Evolutionary conservation across 2,113 vertebrate genomes (phyloP), one percentile per base, ranked within the genome.

Genomic region (Empidonax alnorum): DNA sequence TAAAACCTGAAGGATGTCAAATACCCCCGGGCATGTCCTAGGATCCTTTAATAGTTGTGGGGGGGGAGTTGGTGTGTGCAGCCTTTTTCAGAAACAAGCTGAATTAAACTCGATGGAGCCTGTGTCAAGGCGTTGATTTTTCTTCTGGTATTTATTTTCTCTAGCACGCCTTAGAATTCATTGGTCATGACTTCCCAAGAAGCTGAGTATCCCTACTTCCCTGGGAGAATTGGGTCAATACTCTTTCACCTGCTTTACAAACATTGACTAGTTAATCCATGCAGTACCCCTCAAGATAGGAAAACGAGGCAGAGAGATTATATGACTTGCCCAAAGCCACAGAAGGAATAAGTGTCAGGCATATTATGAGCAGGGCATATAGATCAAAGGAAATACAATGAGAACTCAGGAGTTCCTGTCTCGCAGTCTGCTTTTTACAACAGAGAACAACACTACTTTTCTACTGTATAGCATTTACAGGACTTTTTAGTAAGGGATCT

Each of bases 371-470:
- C n/a, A 75, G 80, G 88, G 61, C 73, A 75, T 67, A 49, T 14
- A 92, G 90, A 95, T 94, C 79, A 95, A 95, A 96, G 88, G 49
- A 89, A 92, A 81, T 53, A 94, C 90, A 94, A 93, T n/a, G 90
- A 92, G 76, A 69, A 78, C 41, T 71, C 76, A 55, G 72, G 82
- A 96, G 90, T 90, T 89, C 76, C 90, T 84, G 79, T 88, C 85
- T 94, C 61, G 52, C 37, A 42, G 44, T 47, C 37, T 4, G 8
- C 65, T 75, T 86, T 94, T 89, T 76, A 72, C 88, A 90, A 44
- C 52, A 87, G 33, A 93, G 62, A 81, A 81, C 77, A 85, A 9
- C 37, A 56, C 41, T 62, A 39, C 66, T 94, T 78, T 80, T 77
- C 89, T 84, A 46, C 66, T 46, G 12, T 84, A n/a, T 21, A 75